These are phyloP conservation scores for Ranitomeya imitator DNA, from an alignment of 2,113 vertebrate genomes.

Conservation along the genomic window DNA sequence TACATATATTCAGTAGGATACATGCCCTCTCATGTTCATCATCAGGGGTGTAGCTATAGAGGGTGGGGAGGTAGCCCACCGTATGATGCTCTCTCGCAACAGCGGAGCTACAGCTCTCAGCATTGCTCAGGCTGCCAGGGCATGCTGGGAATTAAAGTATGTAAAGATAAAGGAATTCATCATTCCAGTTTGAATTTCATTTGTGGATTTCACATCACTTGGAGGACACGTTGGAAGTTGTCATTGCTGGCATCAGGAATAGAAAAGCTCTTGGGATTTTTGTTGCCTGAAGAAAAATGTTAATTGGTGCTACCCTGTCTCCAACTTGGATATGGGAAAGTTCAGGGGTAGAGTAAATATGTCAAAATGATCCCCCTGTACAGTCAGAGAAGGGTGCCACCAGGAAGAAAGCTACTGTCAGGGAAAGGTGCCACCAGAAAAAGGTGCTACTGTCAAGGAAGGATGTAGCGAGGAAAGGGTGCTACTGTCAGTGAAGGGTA, in stretches of 20 bases:
- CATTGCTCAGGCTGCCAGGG: not conserved
- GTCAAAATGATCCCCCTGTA: too few species aligned
- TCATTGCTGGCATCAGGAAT: not conserved
- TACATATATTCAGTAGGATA: not conserved
- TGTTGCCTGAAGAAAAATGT: too few species aligned
- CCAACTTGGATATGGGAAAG: too few species aligned
- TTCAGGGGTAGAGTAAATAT: too few species aligned
- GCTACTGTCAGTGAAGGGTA: not conserved
- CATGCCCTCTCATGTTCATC: constrained; percentile 11
- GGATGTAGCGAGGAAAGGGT: not conserved
- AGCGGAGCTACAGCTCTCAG: not conserved
- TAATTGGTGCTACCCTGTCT: too few species aligned
- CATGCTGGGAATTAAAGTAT: not conserved
- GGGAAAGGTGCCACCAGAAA: too few species aligned
- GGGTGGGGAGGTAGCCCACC: not conserved
- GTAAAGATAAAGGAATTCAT: not conserved
- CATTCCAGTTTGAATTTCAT: too few species aligned
- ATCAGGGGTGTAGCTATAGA: not conserved
- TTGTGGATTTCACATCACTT: too few species aligned
- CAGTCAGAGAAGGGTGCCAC: too few species aligned
- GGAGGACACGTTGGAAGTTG: not conserved
- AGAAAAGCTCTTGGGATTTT: not conserved
- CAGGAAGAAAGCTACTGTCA: too few species aligned
- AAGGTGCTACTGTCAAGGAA: too few species aligned
- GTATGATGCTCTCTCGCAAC: not conserved